Conservation (phyloP, 2,888 invertebrate species). For the Leptinotarsa haldemani region DNA sequence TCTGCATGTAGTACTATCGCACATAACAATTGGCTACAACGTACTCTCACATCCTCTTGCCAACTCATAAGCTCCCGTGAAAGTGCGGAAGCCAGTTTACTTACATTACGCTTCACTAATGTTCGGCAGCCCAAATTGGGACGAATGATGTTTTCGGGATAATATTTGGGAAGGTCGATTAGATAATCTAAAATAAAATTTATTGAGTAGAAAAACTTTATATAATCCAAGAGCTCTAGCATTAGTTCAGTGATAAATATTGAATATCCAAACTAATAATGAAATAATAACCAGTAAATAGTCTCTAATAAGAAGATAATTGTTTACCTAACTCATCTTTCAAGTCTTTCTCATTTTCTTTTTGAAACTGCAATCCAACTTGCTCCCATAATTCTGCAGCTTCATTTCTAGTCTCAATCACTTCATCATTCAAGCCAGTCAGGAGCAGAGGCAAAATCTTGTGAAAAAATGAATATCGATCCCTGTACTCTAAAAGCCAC, state of each 20-base stretch:
- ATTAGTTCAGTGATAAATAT: too few species aligned
- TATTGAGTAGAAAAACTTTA: too few species aligned
- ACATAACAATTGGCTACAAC: conserved; percentile 81
- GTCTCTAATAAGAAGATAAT: not conserved
- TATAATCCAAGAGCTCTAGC: too few species aligned
- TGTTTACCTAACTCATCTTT: conserved; percentile 75
- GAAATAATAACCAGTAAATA: too few species aligned
- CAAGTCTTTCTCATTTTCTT: conserved; percentile 89
- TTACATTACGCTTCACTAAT: conserved; percentile 80
- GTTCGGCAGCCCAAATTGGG: conserved; percentile 89
- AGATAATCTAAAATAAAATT: conserved; percentile 72
- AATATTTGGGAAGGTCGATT: conserved; percentile 75
- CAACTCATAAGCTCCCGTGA: conserved; percentile 79
- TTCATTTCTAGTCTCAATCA: conserved; percentile 76
- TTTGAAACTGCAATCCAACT: conserved; percentile 81
- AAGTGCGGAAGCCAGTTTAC: conserved; percentile 80
- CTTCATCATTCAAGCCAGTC: conserved; percentile 87
- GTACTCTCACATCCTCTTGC: conserved; percentile 76
- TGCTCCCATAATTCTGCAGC: conserved; percentile 76
- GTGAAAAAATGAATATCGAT: conserved; percentile 91
- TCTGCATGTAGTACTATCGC: conserved; percentile 80
- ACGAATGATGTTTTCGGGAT: conserved; percentile 78
- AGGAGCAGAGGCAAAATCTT: conserved; percentile 86
- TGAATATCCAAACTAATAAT: too few species aligned
- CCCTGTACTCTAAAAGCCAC: conserved; percentile 82